Evolutionary conservation across 2,888 invertebrate genomes (phyloP).

Genomic region (Watsonalla binaria): DNA sequence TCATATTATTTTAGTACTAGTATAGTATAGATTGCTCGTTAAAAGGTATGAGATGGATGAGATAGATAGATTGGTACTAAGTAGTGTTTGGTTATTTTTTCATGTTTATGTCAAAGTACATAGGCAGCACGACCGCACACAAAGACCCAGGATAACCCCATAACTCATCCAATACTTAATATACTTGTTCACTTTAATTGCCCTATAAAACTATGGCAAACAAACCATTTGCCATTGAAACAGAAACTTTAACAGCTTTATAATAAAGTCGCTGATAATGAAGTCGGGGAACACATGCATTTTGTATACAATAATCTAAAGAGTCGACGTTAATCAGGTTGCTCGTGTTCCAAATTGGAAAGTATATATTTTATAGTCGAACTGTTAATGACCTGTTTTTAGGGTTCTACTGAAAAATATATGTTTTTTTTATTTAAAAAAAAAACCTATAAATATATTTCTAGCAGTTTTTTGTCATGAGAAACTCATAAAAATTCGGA

Average conservation of each 20-base stretch:
- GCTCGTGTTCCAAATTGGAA: slow-evolving; percentile 26
- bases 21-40: too few species aligned
- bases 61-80: neutral
- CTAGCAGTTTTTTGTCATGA: too few species aligned
- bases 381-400: slow-evolving; percentile 20
- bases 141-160: slow-evolving; percentile 11
- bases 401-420: slow-evolving; percentile 14
- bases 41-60: too few species aligned
- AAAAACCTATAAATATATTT: too few species aligned
- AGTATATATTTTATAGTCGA: slow-evolving; percentile 26
- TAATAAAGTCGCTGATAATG: neutral
- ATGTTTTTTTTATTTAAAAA: neutral
- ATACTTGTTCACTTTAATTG: slow-evolving; percentile 40
- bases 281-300: neutral
- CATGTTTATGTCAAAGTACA: neutral
- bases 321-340: slow-evolving; percentile 42
- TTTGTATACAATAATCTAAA: slow-evolving; percentile 35
- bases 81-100: neutral
- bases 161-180: slow-evolving; percentile 28
- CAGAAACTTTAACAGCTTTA: slow-evolving; percentile 7
- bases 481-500: too few species aligned
- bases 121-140: slow-evolving; percentile 4
- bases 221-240: slow-evolving; percentile 6
- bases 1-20: too few species aligned
- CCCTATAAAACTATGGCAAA: slow-evolving; percentile 31